Evolutionary conservation across 1,140 invertebrate species (phyloP), one percentile per base, ranked within the genome.

Genomic region (Hylaeus volcanicus): DNA sequence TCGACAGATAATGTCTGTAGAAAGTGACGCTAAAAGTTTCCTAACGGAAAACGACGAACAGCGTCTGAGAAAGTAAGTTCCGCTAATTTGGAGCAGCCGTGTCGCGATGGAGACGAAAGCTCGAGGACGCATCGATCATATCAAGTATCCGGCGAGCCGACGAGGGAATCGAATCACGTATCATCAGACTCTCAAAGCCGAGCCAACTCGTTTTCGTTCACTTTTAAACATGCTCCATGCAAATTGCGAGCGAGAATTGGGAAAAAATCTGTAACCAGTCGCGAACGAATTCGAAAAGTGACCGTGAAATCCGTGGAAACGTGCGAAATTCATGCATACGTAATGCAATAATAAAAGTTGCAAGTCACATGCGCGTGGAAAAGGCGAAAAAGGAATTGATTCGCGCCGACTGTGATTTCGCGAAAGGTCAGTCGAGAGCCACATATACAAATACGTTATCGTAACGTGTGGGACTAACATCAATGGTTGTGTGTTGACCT

Each of bases 281-380:
- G 3, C 26, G 41, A n/a, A 5, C 43, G 5, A 2, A 14, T 58
- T 61, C 12, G 1, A 51, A 53, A 72, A 43, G n/a, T n/a, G 48
- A 26, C 8, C 55, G 11, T 61, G 65, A n/a, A 60, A 60, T n/a
- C 45, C 5, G 14, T 5, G 43, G 5, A 11, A 39, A 69, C 14
- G 14, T n/a, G n/a, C 4, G 39, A 15, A 66, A 37, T n/a, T 75
- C 6, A 45, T 56, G 39, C 39, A 66, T 65, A 55, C 1, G 37
- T 45, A 45, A 75, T 58, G 43, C 43, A 37, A 37, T 70, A 48
- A 70, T 51, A 51, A 77, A 76, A 69, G 55, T 76, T 77, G n/a
- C 8, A 8, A 8, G 5, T 1, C 6, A 12, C 37, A 14, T 2
- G 51, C 65, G 14, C 12, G 26, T 5, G 15, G 26, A 14, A 56